Base-by-base conservation (phyloP, 2,888 invertebrate genomes). In the Lasioglossum leucozonium region DNA sequence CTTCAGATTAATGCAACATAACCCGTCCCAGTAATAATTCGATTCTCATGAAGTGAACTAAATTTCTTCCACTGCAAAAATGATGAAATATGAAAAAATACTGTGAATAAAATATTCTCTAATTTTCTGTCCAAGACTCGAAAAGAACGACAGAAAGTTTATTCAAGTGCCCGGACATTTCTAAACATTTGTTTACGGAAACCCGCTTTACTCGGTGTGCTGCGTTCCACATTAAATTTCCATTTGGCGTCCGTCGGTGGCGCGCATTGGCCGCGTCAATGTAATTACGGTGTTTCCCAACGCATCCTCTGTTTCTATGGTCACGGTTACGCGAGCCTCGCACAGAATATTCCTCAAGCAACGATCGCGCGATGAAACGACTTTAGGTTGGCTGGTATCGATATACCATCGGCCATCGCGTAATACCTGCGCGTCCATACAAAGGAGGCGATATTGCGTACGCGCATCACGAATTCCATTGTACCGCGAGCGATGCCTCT, bases 391-490 rank as follows among this genome's bases (percentile, higher is more conserved):
- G 30, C 34, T 26, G 58, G 65, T 34, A 65, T 65, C 65, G 34
- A 34, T 34, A 34, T 34, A 34, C 30, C 8, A 65, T 65, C 65
- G 34, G 65, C 65, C 34, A 34, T 65, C 30, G 65, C 65, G 65
- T 65, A 65, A 34, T 65, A 65, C 65, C 65, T 34, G 65, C 26
- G 58, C 26, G 65, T 34, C 6, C 34, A 18, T 30, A 65, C 65
- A 65, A 65, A 65, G 65, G 65, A 18, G 65, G 0, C 62, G 62
- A 13, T 62, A 34, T 34, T 62, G 62, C 62, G 62, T 34, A 65
- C 77, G 77, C 78, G 88, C 77, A 86, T 88, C 86, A 72, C 79
- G 84, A 82, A 84, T 88, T 82, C 84, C 65, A 79, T 79, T 77
- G 77, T 65, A 69, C 58, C 65, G 30, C 65, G 65, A 8, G 65